phyloP scores from a whole-genome alignment of 2,797 vertebrate species.

The Dermochelys coriacea region DNA sequence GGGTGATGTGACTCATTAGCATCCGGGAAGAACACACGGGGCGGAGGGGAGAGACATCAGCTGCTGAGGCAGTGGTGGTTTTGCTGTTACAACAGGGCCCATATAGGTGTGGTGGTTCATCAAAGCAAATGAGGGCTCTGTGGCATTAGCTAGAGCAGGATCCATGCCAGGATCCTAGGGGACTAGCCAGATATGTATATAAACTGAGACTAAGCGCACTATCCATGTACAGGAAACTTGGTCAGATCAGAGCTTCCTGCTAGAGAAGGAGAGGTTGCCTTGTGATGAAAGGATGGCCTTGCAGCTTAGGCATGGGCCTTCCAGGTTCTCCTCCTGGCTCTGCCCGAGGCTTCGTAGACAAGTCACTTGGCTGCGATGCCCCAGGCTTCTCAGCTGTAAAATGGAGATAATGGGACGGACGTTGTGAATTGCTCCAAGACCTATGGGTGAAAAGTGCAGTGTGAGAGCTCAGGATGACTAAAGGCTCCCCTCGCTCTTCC shows the following conservation, averaged over 20 bases:
- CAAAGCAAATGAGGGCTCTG: background rate
- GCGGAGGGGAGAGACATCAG: background rate
- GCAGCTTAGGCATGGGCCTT: background rate
- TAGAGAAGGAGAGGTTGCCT: background rate
- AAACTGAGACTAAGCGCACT: too few relatives aligned
- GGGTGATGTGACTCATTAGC: background rate
- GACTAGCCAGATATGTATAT: background rate
- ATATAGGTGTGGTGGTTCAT: background rate
- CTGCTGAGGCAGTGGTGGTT: background rate
- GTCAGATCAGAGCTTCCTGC: background rate
- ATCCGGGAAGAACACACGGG: background rate
- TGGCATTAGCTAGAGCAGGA: background rate
- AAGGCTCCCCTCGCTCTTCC: background rate
- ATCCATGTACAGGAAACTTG: background rate
- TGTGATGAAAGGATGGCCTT: background rate
- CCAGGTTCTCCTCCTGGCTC: fast-evolving
- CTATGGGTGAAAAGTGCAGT: fast-evolving
- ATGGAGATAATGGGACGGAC: background rate
- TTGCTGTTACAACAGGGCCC: background rate
- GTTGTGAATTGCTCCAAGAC: background rate
- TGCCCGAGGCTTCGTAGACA: background rate
- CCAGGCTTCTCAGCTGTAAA: background rate
- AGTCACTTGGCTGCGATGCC: fast-evolving
- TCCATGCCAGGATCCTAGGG: background rate
- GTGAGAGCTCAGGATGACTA: fast-evolving